phyloP scores from a whole-genome alignment of 2,888 invertebrate genomes.

The Pedicia rivosa region DNA sequence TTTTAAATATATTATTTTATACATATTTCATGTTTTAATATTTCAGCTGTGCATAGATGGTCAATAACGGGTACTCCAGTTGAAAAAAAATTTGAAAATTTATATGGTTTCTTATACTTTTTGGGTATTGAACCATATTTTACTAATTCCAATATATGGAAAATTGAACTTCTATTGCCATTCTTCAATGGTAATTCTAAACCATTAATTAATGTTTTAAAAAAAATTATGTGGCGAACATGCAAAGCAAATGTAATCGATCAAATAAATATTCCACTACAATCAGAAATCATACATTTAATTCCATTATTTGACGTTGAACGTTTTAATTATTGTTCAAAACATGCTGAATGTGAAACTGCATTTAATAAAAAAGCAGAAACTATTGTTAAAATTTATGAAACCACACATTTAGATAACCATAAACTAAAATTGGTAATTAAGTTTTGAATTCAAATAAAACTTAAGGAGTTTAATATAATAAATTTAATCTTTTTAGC shows the following conservation, averaged over 20 bases:
- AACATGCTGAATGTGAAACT: constrained; percentile 35
- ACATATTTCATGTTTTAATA: too few species aligned
- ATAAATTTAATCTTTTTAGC: constrained; percentile 16
- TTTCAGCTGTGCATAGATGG: constrained; percentile 53
- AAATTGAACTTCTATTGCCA: too few species aligned
- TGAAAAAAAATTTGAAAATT: constrained; percentile 38
- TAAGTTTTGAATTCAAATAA: constrained; percentile 2
- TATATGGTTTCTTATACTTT: constrained; percentile 25
- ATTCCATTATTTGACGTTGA: constrained; percentile 55
- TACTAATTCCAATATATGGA: constrained; percentile 14
- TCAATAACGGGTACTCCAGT: constrained; percentile 60
- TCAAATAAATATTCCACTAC: constrained; percentile 50
- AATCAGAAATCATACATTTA: constrained; percentile 39
- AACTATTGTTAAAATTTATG: too few species aligned
- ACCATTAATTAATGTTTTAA: constrained; percentile 33
- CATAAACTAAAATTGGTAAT: constrained; percentile 27
- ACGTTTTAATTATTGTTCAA: constrained; percentile 51
- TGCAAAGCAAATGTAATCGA: constrained; percentile 47
- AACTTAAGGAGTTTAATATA: too few species aligned
- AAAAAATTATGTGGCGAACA: constrained; percentile 50
- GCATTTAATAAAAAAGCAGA: constrained; percentile 31
- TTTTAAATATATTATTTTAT: too few species aligned
- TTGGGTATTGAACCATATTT: constrained; percentile 24
- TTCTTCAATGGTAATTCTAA: constrained; percentile 11
- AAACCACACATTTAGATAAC: too few species aligned